Conservation (phyloP, 2,113 vertebrate species). For the Anas platyrhynchos region DNA sequence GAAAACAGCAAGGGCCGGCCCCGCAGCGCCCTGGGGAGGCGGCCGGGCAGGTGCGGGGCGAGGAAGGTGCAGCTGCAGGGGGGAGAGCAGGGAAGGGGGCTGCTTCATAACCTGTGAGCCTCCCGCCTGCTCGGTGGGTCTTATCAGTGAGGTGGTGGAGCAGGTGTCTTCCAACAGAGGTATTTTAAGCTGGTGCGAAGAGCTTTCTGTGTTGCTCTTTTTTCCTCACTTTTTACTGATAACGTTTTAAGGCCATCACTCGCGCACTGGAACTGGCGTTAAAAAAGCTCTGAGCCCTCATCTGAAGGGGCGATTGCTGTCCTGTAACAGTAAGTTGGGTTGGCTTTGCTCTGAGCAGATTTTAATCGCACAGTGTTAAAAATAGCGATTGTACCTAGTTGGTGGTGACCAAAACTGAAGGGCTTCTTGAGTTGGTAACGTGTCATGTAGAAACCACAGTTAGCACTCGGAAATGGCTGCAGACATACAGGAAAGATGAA, state of each 20-base stretch:
- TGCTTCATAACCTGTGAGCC: background rate
- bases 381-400: background rate
- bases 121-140: accelerated
- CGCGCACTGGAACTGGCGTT: background rate
- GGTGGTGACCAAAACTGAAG: background rate
- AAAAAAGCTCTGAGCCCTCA: background rate
- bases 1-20: too few species aligned
- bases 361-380: background rate
- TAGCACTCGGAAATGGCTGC: background rate
- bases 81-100: background rate
- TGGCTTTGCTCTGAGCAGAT: background rate
- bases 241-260: background rate
- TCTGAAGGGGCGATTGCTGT: background rate
- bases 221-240: background rate
- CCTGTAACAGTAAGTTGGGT: background rate
- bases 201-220: too few species aligned
- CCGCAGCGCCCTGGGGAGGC: too few species aligned
- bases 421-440: background rate
- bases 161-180: background rate
- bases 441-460: background rate
- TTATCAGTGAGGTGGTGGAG: background rate
- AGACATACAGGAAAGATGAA: background rate
- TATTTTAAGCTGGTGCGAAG: background rate
- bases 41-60: background rate
- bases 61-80: background rate